Conservation (phyloP, 2,797 vertebrate genomes). For the Sebastes reedi region DNA sequence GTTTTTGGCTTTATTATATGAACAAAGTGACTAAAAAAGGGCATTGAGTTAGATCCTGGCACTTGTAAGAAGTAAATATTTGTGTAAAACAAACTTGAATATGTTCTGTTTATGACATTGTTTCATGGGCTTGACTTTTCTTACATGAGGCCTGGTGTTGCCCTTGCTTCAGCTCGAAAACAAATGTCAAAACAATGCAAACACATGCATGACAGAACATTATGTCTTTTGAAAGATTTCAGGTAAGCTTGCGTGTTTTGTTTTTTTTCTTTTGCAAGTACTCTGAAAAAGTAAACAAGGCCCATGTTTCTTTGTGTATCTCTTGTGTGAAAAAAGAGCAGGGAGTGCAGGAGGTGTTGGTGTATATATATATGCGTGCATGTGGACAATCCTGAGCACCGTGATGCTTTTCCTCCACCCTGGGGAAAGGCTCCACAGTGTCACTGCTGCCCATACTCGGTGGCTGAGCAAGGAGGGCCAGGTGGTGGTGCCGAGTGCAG, state of each 20-base stretch:
- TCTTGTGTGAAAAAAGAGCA: conserved; percentile 69
- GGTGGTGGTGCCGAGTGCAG: conserved; percentile 95
- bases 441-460: conserved; percentile 93
- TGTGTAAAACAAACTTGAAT: not conserved
- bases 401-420: conserved; percentile 85
- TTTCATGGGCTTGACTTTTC: conserved; percentile 8
- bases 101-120: not conserved
- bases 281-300: conserved; percentile 19
- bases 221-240: not conserved
- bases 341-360: conserved; percentile 68
- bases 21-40: not conserved
- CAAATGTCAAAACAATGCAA: not conserved
- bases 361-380: conserved; percentile 62
- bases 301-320: conserved; percentile 36
- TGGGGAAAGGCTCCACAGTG: conserved; percentile 89
- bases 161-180: not conserved
- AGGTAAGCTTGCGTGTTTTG: not conserved
- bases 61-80: not conserved
- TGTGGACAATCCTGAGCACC: conserved; percentile 67
- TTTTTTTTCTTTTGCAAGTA: not conserved
- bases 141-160: not conserved
- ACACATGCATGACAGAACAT: not conserved
- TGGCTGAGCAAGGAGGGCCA: conserved; percentile 97
- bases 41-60: not conserved
- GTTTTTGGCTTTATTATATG: conserved; percentile 3